Evolutionary conservation across 2,113 vertebrate genomes (phyloP).

Genomic region (Hippocampus comes): DNA sequence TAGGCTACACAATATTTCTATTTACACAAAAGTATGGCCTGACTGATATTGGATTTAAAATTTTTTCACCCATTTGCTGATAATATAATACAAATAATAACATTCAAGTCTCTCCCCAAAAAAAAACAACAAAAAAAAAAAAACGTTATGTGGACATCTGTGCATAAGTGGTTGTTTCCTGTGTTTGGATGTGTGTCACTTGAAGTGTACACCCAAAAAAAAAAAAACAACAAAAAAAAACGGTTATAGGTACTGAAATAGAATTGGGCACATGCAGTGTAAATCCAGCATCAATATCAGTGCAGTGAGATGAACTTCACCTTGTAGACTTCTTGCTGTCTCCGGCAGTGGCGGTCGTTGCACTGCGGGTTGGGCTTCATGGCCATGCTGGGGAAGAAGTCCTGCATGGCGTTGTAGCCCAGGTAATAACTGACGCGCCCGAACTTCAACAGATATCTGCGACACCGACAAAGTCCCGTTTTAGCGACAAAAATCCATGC

Average conservation of each 20-base stretch:
- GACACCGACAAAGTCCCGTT: constrained; percentile 18
- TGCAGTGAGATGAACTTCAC: constrained; percentile 66
- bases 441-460: constrained; percentile 88
- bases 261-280: neutral
- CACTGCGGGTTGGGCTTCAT: constrained; percentile 96
- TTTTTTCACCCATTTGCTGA: no score
- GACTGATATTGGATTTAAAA: no score
- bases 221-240: no score
- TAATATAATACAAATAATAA: no score
- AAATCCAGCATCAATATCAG: neutral
- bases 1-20: no score
- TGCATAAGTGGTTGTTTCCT: no score
- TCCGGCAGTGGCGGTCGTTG: constrained; percentile 82
- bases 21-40: no score
- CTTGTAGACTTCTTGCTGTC: constrained; percentile 84
- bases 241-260: no score
- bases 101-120: no score
- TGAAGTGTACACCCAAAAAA: no score
- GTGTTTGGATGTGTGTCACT: neutral
- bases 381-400: constrained; percentile 93
- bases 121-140: no score
- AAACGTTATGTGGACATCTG: no score
- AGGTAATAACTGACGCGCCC: constrained; percentile 93
- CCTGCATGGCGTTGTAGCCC: constrained; percentile 97
- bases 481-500: neutral